Percentiles rank a stretch among this genome's conserved stretches.
Evolutionary conservation across 1,140 invertebrate species (phyloP).

Genomic region (Neodiprion pinetum): DNA sequence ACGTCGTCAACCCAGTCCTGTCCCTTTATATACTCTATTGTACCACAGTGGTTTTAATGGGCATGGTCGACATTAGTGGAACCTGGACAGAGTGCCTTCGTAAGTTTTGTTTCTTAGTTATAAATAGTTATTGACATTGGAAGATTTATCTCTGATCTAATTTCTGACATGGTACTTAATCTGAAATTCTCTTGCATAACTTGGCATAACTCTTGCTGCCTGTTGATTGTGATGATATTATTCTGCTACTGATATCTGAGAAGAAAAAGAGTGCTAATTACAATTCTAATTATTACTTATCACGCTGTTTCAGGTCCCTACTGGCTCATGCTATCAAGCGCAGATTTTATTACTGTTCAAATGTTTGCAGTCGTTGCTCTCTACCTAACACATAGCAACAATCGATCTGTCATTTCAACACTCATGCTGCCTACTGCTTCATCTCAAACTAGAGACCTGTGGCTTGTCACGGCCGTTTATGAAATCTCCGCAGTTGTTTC

Average conservation of each 20-base stretch:
- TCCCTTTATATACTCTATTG: constrained; percentile 59
- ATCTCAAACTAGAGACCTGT: constrained; percentile 62
- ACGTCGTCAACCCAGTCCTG: constrained; percentile 49
- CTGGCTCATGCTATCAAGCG: constrained; percentile 63
- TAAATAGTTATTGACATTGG: constrained; percentile 12
- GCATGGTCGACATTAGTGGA: constrained; percentile 59
- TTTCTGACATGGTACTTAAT: constrained; percentile 5
- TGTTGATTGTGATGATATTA: no score
- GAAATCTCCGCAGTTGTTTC: constrained; percentile 62
- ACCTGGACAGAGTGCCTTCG: constrained; percentile 63
- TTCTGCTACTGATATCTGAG: no score
- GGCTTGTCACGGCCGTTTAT: constrained; percentile 63
- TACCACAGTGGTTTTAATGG: constrained; percentile 60
- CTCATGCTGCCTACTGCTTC: constrained; percentile 45
- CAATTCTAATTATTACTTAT: neutral
- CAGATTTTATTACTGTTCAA: constrained; percentile 64
- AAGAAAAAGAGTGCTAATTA: neutral
- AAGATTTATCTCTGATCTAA: neutral
- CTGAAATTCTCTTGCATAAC: constrained; percentile 1
- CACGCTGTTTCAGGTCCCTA: constrained; percentile 58
- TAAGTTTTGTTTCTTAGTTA: constrained; percentile 43
- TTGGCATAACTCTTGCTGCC: no score
- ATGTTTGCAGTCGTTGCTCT: constrained; percentile 62
- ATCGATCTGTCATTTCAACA: constrained; percentile 56
- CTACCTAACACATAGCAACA: constrained; percentile 62